Base-by-base conservation (phyloP, 2,797 vertebrate species). In the Gastrophryne carolinensis region DNA sequence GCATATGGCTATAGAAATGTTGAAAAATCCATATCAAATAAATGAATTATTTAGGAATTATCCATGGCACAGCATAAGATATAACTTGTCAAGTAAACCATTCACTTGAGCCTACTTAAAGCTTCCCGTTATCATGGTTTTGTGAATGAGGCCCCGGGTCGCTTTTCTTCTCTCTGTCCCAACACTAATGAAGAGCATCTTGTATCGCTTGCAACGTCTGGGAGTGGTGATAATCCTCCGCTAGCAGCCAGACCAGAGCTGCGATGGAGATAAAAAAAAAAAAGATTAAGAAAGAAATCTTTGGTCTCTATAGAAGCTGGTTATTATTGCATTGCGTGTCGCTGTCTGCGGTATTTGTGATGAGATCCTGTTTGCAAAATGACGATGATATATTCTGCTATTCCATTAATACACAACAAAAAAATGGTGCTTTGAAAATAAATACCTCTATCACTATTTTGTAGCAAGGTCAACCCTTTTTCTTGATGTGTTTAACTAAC, bases 401-500 rank as follows among this genome's bases (percentile, higher is more conserved):
- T 82, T 79, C 80, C 72, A 72, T 1, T 78, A 82, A 68, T n/a
- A n/a, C n/a, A n/a, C n/a, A n/a, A 60, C 49, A 32, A 89, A 90
- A 86, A 88, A 86, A 80, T 11, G 81, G 80, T 81, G 86, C 66
- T 86, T 90, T 88, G 83, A 84, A 88, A 89, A 90, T 90, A 87
- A 91, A 87, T 83, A 91, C 87, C 86, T 90, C 89, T 87, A 87
- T 80, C 84, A 85, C 80, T 84, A 86, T 69, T 73, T 62, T 69
- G 49, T 85, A 90, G 83, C 88, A 90, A 91, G 91, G 91, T 92
- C 90, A 91, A 90, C 85, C 89, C 84, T 91, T 91, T 89, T 86
- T 85, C 89, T 91, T 90, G 90, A 91, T 92, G 87, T 86, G 87
- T 84, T 92, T 93, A 93, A 93, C 90, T 90, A 91, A 91, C 86